Base-by-base conservation (phyloP, 2,113 vertebrate species). In the Aldabrachelys gigantea region DNA sequence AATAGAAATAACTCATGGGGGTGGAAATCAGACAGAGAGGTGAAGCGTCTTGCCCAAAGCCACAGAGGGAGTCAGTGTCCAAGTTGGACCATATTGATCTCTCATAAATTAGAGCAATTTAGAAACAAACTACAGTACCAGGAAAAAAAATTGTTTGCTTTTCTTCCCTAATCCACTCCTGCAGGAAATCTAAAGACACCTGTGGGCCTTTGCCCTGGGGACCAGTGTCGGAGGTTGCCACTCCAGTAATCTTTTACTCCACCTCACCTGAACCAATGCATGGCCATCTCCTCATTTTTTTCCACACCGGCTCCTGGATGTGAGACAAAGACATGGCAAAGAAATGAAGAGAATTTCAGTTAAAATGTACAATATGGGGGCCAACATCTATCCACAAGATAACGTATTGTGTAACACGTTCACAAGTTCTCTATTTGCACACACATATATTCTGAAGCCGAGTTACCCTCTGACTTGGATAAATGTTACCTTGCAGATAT, bases 191-290 rank as follows among this genome's bases (percentile, higher is more conserved):
- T 56, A 82, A 57, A 56, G 72, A 82, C 10, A 31, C 31, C 53
- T 29, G 4, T 24, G 52, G 56, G 69, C 10, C 25, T 25, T 5
- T 41, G 27, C 4, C 25, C 14, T 41, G 31, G 44, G 21, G 29
- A 38, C 4, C 41, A 69, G 8, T 29, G 4, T 52, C 41, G 41
- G 12, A 47, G 38, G 41, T 90, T 80, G 21, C 76, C 12, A 11
- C 5, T 2, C 49, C 35, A 92, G 47, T 69, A 82, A 47, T n/a
- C 24, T 0, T 2, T 38, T 62, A 84, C 85, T 47, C 25, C 27
- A 31, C 56, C 97, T 98, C 86, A 98, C 96, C 97, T 98, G 97
- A 98, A 97, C 97, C 98, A 98, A 44, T 95, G 92, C 96, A 97
- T 97, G 82, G 96, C 97, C 96, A 93, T 91, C 59, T 96, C 94